These are phyloP conservation scores for Argyra leucocephala DNA, from an alignment of 2,888 invertebrate genomes.

Conservation along the genomic window DNA sequence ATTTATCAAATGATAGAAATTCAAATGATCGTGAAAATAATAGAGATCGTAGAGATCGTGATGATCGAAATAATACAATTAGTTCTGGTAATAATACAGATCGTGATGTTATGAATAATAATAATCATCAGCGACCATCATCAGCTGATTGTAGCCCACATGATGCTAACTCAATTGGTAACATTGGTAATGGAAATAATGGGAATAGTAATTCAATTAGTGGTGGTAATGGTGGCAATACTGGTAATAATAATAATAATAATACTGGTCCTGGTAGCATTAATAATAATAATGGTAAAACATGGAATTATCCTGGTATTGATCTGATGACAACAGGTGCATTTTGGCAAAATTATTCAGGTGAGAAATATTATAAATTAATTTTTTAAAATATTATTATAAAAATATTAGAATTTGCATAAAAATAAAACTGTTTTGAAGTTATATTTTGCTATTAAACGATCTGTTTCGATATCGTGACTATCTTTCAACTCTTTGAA, in stretches of 20 bases:
- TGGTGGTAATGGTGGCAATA: constrained; percentile 32
- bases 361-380: constrained; percentile 51
- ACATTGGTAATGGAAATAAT: constrained; percentile 34
- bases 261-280: not conserved
- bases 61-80: constrained; percentile 29
- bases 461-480: too few species aligned
- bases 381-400: too few species aligned
- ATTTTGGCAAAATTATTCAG: constrained; percentile 87
- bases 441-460: too few species aligned
- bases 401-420: too few species aligned
- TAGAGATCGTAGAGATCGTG: constrained; percentile 34
- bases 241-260: constrained; percentile 31
- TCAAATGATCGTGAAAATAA: constrained; percentile 26
- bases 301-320: constrained; percentile 60
- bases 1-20: constrained; percentile 1
- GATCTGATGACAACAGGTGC: constrained; percentile 80
- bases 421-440: too few species aligned
- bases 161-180: constrained; percentile 33
- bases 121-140: constrained; percentile 34
- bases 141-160: constrained; percentile 37
- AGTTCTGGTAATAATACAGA: not conserved
- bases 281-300: constrained; percentile 39
- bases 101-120: not conserved
- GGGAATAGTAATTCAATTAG: constrained; percentile 34
- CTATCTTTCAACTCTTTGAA: constrained; percentile 5